phyloP scores from a whole-genome alignment of 2,888 invertebrate species.

The Ferrisia virgata region DNA sequence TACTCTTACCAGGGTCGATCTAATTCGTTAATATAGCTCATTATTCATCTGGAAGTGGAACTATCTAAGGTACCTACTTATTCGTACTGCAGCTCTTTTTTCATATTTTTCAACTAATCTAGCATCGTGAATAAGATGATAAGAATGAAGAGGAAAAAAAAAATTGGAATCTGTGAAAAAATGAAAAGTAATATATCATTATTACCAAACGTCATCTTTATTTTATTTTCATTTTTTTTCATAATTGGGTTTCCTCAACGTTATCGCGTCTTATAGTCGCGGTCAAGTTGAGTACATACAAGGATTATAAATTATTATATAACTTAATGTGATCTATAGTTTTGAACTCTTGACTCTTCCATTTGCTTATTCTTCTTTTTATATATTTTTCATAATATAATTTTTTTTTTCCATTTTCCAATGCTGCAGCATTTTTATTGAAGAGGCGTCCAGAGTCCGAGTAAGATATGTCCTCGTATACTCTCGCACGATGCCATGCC shows the following conservation, averaged over 20 bases:
- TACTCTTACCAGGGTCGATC: too few relatives aligned
- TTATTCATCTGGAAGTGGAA: too few relatives aligned
- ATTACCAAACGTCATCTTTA: slow-evolving; percentile 3
- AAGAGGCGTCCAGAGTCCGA: not conserved
- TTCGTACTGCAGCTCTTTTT: not conserved
- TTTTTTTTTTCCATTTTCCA: not conserved
- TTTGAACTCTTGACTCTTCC: slow-evolving; percentile 31
- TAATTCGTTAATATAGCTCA: slow-evolving; percentile 6
- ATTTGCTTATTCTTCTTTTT: not conserved
- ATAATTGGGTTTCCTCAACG: slow-evolving; percentile 38
- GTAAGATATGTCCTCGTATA: not conserved
- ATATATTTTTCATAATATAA: not conserved
- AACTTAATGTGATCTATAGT: slow-evolving; percentile 30
- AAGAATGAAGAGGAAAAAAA: not conserved
- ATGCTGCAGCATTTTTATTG: not conserved
- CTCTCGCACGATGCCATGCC: too few relatives aligned
- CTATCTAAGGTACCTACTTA: too few relatives aligned
- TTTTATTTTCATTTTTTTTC: too few relatives aligned
- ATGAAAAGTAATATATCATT: slow-evolving; percentile 26
- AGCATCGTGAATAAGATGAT: too few relatives aligned
- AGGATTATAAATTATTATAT: slow-evolving; percentile 31
- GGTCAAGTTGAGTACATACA: not conserved
- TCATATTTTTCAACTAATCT: not conserved
- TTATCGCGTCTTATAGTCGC: not conserved
- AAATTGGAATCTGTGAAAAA: not conserved